These are phyloP conservation scores for Heteractis magnifica DNA, from an alignment of 92 coral and sea anemone species.

Conservation along the genomic window DNA sequence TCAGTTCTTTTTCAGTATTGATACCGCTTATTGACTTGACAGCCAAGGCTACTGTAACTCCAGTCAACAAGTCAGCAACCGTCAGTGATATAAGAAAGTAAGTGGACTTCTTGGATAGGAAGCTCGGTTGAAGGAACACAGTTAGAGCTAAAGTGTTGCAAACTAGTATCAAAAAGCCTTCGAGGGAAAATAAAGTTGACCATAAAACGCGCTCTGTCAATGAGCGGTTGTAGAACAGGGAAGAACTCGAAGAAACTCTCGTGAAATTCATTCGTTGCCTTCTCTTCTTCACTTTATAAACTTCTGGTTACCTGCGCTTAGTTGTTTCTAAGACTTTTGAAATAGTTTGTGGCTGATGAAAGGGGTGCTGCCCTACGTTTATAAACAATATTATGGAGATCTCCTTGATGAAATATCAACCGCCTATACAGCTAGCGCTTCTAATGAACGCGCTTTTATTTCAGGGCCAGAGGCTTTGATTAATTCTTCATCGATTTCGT, in stretches of 20 bases:
- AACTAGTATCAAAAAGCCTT: background rate
- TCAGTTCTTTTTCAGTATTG: background rate
- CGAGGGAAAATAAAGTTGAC: background rate
- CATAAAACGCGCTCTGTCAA: background rate
- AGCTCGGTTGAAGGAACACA: background rate
- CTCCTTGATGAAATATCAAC: too few relatives aligned
- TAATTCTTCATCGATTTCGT: too few relatives aligned
- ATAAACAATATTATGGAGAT: too few relatives aligned
- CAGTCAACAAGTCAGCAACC: background rate
- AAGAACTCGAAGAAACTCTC: background rate
- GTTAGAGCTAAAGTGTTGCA: background rate
- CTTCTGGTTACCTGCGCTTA: too few relatives aligned
- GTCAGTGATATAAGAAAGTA: background rate
- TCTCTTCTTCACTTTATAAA: background rate
- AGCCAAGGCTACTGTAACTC: background rate
- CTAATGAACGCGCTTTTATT: too few relatives aligned
- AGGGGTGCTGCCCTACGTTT: too few relatives aligned
- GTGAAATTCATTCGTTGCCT: background rate
- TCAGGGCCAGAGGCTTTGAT: too few relatives aligned
- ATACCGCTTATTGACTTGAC: background rate
- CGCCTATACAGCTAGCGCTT: too few relatives aligned
- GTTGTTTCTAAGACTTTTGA: too few relatives aligned
- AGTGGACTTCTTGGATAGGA: background rate
- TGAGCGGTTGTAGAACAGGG: conserved; percentile 1
- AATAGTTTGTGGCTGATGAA: too few relatives aligned